Evolutionary conservation across 2,797 vertebrate species (phyloP).

Genomic region (Alfaro cultratus): DNA sequence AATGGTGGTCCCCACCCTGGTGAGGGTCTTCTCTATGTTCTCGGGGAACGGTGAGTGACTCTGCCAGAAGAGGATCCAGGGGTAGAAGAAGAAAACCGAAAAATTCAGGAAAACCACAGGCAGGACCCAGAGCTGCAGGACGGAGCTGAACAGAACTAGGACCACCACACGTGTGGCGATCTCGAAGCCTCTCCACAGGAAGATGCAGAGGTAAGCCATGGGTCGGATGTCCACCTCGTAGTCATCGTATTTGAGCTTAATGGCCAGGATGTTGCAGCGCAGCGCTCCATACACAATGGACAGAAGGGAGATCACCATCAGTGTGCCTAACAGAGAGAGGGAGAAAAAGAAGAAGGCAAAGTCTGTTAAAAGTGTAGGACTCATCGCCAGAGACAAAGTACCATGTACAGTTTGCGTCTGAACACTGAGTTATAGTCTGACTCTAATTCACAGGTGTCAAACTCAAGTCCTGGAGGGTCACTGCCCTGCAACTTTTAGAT

Average conservation of each 20-base stretch:
- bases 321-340: slow-evolving; percentile 78
- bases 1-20: slow-evolving; percentile 90
- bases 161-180: slow-evolving; percentile 92
- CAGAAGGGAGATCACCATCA: slow-evolving; percentile 93
- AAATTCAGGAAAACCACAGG: slow-evolving; percentile 90
- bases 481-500: no score
- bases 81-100: slow-evolving; percentile 89
- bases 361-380: background rate
- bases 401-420: background rate
- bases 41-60: slow-evolving; percentile 94
- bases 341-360: slow-evolving; percentile 8
- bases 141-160: slow-evolving; percentile 94
- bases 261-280: slow-evolving; percentile 97
- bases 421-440: slow-evolving; percentile 45
- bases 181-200: slow-evolving; percentile 96
- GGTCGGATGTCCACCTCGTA: slow-evolving; percentile 90
- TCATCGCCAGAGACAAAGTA: background rate
- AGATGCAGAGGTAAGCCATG: slow-evolving; percentile 90
- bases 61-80: slow-evolving; percentile 93
- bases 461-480: no score
- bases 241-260: slow-evolving; percentile 97
- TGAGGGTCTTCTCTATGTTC: slow-evolving; percentile 95
- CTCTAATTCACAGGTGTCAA: slow-evolving; percentile 16
- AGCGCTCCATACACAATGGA: slow-evolving; percentile 97
- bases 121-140: slow-evolving; percentile 91